Percentiles rank a stretch among this genome's conserved stretches.
Conservation (phyloP, 1,140 invertebrate genomes). For the Brachionus rotundiformis region DNA sequence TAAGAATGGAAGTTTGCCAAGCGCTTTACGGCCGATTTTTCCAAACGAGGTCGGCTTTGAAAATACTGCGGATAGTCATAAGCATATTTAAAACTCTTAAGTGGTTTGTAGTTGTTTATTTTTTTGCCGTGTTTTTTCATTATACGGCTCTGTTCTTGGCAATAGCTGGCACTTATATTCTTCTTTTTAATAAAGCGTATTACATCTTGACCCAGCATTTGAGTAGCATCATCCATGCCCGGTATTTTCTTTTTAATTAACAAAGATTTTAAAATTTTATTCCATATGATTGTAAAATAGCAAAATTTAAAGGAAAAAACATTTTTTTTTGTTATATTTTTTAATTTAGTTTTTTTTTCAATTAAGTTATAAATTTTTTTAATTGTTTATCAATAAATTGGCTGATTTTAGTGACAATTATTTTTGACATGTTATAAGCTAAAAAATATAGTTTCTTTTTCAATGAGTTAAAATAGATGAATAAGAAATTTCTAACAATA, state of each 20-base stretch:
- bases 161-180: constrained; percentile 43
- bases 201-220: constrained; percentile 42
- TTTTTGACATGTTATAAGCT: no score
- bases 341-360: no score
- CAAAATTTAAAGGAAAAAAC: no score
- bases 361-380: no score
- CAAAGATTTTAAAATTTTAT: not conserved
- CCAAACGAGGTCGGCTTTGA: not conserved
- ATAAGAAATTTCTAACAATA: no score
- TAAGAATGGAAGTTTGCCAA: constrained; percentile 5
- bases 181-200: constrained; percentile 42
- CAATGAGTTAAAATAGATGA: no score
- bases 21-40: not conserved
- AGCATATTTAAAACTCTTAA: not conserved
- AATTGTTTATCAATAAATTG: no score
- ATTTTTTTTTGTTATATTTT: no score
- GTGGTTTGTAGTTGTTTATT: not conserved
- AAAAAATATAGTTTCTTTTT: no score
- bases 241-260: constrained; percentile 15
- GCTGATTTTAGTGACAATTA: no score
- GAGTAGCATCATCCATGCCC: constrained; percentile 27
- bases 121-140: not conserved
- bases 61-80: constrained; percentile 47
- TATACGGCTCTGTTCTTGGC: constrained; percentile 46
- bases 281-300: not conserved